Base-by-base conservation (phyloP, 2,888 invertebrate species). In the Aproaerema taeniolella region DNA sequence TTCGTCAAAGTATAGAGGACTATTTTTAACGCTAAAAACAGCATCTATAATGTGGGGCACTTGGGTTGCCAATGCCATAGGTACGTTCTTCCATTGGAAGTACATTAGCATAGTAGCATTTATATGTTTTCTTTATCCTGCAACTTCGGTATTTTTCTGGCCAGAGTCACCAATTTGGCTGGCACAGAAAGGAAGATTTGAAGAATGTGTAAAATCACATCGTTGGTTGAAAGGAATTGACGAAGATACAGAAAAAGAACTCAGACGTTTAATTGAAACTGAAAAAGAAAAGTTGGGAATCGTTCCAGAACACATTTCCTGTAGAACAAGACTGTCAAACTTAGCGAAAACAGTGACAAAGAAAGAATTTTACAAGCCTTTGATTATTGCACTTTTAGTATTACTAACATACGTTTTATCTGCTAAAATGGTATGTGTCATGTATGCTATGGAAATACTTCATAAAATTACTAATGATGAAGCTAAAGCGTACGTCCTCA, bases 381-480 rank as follows among this genome's bases (percentile, higher is more conserved):
- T 65, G 2, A 34, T 61, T 7, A 30, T 64, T 1, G 58, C 56
- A 3, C 39, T 56, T 39, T 38, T 56, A 8, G 41, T 62, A 45
- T 17, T 49, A 40, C 37, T 37, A n/a, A 31, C 49, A 3, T 58
- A 50, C 12, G 33, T 45, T 11, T 50, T 58, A 6, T 58, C 61
- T 1, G 71, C 69, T 0, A 71, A 72, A 48, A 39, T 68, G 10
- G 56, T 67, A 0, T 64, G 58, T 33, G 48, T 47, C 12, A 61
- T 72, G 45, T 77, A 71, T 37, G 66, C 70, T 1, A 52, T 77
- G 24, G 67, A 70, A 42, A 53, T 77, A 28, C 60, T 73, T 10
- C 59, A 47, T n/a, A 50, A 62, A 45, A 69, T 77, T 14, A 71
- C 72, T 1, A 42, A 47, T 3, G 62, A 56, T 14, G 69, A 74